Evolutionary conservation across 2,888 invertebrate genomes (phyloP).

Genomic region (Xestia ashworthii): DNA sequence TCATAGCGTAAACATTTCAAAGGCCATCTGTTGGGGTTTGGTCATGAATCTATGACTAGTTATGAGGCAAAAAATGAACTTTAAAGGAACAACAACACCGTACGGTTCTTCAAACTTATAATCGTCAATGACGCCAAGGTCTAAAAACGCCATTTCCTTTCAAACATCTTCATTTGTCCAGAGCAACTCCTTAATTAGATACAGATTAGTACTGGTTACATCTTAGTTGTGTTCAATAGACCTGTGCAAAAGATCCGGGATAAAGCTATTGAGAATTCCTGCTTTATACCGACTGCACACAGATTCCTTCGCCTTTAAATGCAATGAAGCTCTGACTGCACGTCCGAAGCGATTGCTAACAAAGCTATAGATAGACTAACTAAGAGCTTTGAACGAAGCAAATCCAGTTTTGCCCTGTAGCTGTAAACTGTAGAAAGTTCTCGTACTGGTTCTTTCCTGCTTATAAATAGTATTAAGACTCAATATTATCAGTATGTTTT

Average conservation of each 20-base stretch:
- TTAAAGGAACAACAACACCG: background rate
- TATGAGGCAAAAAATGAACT: constrained; percentile 10
- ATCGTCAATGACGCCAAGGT: constrained; percentile 5
- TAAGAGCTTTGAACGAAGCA: constrained; percentile 14
- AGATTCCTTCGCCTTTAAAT: constrained; percentile 60
- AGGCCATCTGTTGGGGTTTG: constrained; percentile 53
- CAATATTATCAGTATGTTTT: constrained; percentile 6
- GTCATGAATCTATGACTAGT: constrained; percentile 37
- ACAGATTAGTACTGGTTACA: constrained; percentile 48
- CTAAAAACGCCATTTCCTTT: constrained; percentile 5
- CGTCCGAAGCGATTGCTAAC: constrained; percentile 51
- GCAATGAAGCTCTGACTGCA: constrained; percentile 43
- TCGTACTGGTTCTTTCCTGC: constrained; percentile 6
- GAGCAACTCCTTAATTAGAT: constrained; percentile 42
- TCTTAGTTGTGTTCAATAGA: constrained; percentile 52
- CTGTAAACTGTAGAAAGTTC: constrained; percentile 23
- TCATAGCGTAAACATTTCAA: constrained; percentile 63
- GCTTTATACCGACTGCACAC: constrained; percentile 30
- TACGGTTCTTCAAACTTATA: background rate
- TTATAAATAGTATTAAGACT: constrained; percentile 3
- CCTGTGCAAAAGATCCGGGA: constrained; percentile 56
- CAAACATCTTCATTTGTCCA: constrained; percentile 42
- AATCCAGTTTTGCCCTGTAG: constrained; percentile 21
- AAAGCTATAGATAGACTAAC: constrained; percentile 42
- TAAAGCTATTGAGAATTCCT: constrained; percentile 66